Base-by-base conservation (phyloP, 2,113 vertebrate genomes). In the Copsychus sechellarum region DNA sequence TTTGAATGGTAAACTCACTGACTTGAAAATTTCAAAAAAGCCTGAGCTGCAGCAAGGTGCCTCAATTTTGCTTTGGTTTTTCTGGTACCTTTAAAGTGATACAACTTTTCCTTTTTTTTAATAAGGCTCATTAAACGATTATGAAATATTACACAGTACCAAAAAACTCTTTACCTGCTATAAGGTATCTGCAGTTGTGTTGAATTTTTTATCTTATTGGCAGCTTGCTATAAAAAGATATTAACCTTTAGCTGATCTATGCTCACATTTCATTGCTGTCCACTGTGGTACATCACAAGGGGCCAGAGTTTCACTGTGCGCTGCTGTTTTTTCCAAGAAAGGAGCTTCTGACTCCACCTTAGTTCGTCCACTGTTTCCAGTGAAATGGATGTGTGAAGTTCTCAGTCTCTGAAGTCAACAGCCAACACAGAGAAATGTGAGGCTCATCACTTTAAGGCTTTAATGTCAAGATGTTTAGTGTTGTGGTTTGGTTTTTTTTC, bases 191-290 rank as follows among this genome's bases (percentile, higher is more conserved):
- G 33, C 61, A 70, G 45, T 31, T 18, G 50, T 40, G 28, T n/a
- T 69, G 48, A 91, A 85, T 78, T 74, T 73, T 56, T 90, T 70
- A 58, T 31, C 56, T 58, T 77, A 82, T 84, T 38, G 34, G 83
- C 78, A 86, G 45, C 33, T 56, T 92, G 28, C 76, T 81, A 72
- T 61, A 66, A 86, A 96, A 73, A 86, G 60, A 45, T 34, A 84
- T 93, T 87, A 79, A 58, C 50, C 88, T 96, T 86, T 34, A 92
- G 90, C 48, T 91, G 62, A 66, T 86, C 74, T 42, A 19, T 48
- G 34, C 67, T 74, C 64, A 34, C 17, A 20, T 45, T 70, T 33
- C 56, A 56, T 43, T 77, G 51, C 57, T 81, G 64, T 28, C 65
- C 70, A 58, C 71, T 42, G 36, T 48, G 72, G 48, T 29, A 31